Evolutionary conservation across 2,888 invertebrate genomes (phyloP), one percentile per base, ranked within the genome.

Genomic region (Nasonovia ribisnigri): DNA sequence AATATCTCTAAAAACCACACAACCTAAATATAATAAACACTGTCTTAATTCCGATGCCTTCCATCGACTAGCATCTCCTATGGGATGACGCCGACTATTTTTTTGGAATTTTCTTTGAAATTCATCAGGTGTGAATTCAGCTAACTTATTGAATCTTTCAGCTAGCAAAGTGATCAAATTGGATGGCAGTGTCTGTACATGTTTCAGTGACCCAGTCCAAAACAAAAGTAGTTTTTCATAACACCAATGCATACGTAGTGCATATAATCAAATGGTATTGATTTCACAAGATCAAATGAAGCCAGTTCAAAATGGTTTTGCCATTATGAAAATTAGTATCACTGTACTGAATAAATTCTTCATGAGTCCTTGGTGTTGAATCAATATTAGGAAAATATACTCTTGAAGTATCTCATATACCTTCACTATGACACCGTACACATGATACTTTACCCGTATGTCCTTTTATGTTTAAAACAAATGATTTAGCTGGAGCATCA

Each of bases 231-330:
- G 46, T 86, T 86, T 86, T 84, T 86, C 88, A 95, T 95, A 24
- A 95, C 95, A 20, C 95, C 95, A 48, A 95, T 94, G 88, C 95
- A 95, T 16, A 95, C 94, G 10, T 95, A 92, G 91, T 95, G 95
- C 95, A 95, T 95, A 77, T 95, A 95, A 77, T 95, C 95, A 43
- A 94, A 86, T 6, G 94, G 92, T 48, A 95, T 92, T 95, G 93
- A 95, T 54, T 92, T 95, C 42, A 95, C 95, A 42, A 95, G 67
- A 16, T 95, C 95, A 93, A 95, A 94, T 92, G 95, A 91, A 36
- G 94, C 94, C 24, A 95, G 95, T 94, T 95, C 88, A 95, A 84
- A 46, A 94, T 90, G 46, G 95, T 94, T 29, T 93, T 67, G 20
- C 92, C 94, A 42, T 94, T 36, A 90, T 95, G 95, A 57, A 95